These are phyloP conservation scores for Syngnathus scovelli DNA, from an alignment of 2,113 vertebrate genomes.

Conservation along the genomic window DNA sequence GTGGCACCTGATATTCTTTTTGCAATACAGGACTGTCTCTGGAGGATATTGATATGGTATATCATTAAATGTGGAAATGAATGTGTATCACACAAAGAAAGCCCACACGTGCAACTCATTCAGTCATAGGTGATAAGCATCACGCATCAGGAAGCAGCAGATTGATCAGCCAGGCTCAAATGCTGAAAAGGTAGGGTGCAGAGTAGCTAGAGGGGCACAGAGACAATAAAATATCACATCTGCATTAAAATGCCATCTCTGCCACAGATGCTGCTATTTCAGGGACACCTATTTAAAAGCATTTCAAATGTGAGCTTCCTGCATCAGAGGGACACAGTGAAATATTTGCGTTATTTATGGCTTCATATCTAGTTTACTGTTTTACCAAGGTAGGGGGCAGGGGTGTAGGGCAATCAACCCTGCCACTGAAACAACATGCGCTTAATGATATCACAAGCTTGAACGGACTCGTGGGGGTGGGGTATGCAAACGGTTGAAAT, in stretches of 20 bases:
- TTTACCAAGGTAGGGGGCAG: constrained; percentile 58
- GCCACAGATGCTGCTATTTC: constrained; percentile 62
- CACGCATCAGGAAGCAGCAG: constrained; percentile 41
- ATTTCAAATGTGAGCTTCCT: constrained; percentile 69
- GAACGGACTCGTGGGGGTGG: constrained; percentile 33
- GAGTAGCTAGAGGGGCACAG: constrained; percentile 8
- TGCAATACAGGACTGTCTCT: constrained; percentile 18
- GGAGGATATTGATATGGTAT: constrained; percentile 30
- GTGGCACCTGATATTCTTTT: constrained; percentile 24
- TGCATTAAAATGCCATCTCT: constrained; percentile 69
- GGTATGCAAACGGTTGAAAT: constrained; percentile 25
- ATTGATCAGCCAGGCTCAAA: constrained; percentile 41
- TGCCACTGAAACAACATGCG: constrained; percentile 48
- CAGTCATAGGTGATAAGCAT: constrained; percentile 42
- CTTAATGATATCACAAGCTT: constrained; percentile 63
- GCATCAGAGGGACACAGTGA: constrained; percentile 65
- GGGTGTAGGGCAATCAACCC: constrained; percentile 58
- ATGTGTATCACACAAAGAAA: constrained; percentile 23
- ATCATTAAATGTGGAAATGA: constrained; percentile 29
- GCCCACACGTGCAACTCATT: constrained; percentile 23
- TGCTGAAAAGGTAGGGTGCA: constrained; percentile 2
- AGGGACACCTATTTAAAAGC: constrained; percentile 73
- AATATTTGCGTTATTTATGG: constrained; percentile 78
- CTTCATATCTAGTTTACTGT: constrained; percentile 71
- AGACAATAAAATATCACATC: constrained; percentile 65